Percentiles rank a stretch among this genome's conserved stretches.
Conservation (phyloP, 2,113 vertebrate species). For the Salvelinus alpinus region DNA sequence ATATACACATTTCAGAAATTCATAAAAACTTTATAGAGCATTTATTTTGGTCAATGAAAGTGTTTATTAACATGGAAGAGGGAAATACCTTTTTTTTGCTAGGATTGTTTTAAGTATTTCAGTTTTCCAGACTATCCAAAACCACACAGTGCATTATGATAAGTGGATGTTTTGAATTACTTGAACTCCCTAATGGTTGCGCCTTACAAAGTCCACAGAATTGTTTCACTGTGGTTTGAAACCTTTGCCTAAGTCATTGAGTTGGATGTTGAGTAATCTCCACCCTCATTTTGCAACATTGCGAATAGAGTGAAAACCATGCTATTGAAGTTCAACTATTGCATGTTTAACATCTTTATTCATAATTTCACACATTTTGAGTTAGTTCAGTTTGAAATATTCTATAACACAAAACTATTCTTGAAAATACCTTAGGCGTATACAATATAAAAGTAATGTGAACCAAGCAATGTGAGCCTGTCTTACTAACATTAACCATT, state of each 20-base stretch:
- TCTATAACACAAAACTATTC: no score
- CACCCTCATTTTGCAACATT: slow-evolving; percentile 7
- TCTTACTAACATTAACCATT: no score
- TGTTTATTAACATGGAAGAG: slow-evolving; percentile 53
- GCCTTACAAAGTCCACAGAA: slow-evolving; percentile 62
- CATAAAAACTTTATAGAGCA: not conserved
- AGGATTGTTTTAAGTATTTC: slow-evolving; percentile 65
- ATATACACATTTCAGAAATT: slow-evolving; percentile 13
- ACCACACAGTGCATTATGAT: slow-evolving; percentile 62
- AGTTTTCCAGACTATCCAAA: slow-evolving; percentile 72
- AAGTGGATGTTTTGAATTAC: slow-evolving; percentile 69
- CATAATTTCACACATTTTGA: not conserved
- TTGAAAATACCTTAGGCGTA: no score
- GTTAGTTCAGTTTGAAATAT: no score
- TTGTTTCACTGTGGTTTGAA: slow-evolving; percentile 67
- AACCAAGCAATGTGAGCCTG: no score
- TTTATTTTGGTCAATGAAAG: slow-evolving; percentile 35
- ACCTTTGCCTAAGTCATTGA: slow-evolving; percentile 64
- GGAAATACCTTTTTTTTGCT: slow-evolving; percentile 39
- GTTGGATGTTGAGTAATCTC: slow-evolving; percentile 64
- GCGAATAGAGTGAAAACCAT: not conserved
- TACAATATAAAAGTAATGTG: no score
- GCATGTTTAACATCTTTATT: not conserved
- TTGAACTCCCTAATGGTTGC: slow-evolving; percentile 68
- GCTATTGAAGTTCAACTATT: slow-evolving; percentile 20